Evolutionary conservation across 2,888 invertebrate species (phyloP).

Genomic region (Spatulosminthurus flaviceps): DNA sequence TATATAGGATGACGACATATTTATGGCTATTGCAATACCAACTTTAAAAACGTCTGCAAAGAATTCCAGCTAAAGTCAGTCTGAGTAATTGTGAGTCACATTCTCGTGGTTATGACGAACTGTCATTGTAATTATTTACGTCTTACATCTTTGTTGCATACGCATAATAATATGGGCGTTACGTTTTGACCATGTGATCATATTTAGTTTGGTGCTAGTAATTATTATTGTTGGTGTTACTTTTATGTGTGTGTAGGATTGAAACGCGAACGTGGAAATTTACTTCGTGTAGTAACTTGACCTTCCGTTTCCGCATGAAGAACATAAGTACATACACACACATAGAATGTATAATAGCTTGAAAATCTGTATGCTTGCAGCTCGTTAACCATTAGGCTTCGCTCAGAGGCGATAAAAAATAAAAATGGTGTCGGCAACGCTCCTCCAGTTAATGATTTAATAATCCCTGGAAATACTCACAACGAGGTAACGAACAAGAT

Average conservation of each 20-base stretch:
- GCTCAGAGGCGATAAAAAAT: neutral
- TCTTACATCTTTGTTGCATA: no score
- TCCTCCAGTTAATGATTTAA: neutral
- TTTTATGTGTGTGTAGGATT: neutral
- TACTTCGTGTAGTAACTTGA: neutral
- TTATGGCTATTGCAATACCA: neutral
- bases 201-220: neutral
- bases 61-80: neutral
- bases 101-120: neutral
- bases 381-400: neutral
- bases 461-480: slow-evolving; percentile 6
- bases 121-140: no score
- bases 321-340: no score
- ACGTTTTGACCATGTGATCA: no score
- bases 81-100: neutral
- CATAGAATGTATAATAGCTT: neutral
- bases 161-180: no score
- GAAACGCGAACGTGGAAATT: neutral
- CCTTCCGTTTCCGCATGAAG: neutral
- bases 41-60: no score
- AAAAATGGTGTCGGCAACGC: neutral
- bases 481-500: neutral
- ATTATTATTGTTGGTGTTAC: neutral
- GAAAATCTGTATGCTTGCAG: neutral
- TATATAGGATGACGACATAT: slow-evolving; percentile 3